These are phyloP conservation scores for Circaetus gallicus DNA, from an alignment of 2,113 vertebrate genomes.

Conservation along the genomic window DNA sequence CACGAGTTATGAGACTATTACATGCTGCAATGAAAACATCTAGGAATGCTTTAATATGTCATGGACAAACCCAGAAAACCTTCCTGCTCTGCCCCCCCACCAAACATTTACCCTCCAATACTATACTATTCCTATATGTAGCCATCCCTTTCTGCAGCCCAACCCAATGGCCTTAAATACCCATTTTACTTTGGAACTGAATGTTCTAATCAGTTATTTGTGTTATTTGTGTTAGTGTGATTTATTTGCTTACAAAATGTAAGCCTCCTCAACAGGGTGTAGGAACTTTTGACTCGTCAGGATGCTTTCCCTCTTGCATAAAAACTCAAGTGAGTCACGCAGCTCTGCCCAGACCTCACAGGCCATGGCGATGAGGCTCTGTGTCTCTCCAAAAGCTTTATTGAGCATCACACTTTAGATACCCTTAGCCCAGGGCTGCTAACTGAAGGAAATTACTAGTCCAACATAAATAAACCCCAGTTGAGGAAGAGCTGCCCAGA, in stretches of 20 bases:
- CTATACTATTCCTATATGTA: not conserved
- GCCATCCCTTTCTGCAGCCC: not conserved
- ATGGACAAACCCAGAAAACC: not conserved
- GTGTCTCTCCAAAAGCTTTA: not conserved
- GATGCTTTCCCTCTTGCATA: not conserved
- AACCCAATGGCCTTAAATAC: not conserved
- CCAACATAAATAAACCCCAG: not conserved
- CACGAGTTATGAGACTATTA: not conserved
- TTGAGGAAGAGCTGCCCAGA: not conserved
- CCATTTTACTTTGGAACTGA: not conserved
- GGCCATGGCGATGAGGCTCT: accelerated
- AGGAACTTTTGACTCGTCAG: not conserved
- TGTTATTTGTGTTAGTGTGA: not conserved
- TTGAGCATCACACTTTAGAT: not conserved
- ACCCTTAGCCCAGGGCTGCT: not conserved
- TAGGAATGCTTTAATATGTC: not conserved
- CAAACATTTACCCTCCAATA: not conserved
- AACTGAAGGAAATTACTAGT: not conserved
- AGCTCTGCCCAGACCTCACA: not conserved
- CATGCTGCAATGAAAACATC: not conserved
- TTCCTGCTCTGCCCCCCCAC: not conserved
- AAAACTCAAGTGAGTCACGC: not conserved
- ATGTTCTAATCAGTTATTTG: not conserved
- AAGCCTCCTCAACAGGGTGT: not conserved
- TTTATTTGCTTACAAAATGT: not conserved